Conservation (phyloP, 2,888 invertebrate genomes). For the Pherbina coryleti region DNA sequence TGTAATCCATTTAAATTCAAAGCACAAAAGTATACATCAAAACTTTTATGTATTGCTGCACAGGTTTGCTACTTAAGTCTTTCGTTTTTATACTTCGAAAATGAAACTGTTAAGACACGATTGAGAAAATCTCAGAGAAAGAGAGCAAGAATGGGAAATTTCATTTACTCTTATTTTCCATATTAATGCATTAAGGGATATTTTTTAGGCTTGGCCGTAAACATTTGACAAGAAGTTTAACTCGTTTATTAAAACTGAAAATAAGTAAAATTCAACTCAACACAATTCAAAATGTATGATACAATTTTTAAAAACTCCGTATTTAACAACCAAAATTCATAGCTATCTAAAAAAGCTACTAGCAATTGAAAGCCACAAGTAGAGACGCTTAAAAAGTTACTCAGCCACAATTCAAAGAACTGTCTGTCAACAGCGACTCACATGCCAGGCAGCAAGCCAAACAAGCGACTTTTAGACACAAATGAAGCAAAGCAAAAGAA, state of each 20-base stretch:
- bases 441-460: not conserved
- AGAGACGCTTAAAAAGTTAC: not conserved
- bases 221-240: slow-evolving; percentile 16
- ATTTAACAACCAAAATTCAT: too few species aligned
- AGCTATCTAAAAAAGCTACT: too few species aligned
- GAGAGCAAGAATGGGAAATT: not conserved
- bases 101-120: not conserved
- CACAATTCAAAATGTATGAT: not conserved
- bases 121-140: not conserved
- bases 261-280: not conserved
- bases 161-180: not conserved
- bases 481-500: not conserved
- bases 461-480: not conserved
- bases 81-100: slow-evolving; percentile 24
- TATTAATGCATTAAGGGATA: not conserved
- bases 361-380: too few species aligned
- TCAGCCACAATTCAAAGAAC: not conserved
- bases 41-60: not conserved
- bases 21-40: slow-evolving; percentile 6
- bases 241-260: not conserved
- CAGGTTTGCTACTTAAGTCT: slow-evolving; percentile 39
- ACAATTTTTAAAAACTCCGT: not conserved
- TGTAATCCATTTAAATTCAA: not conserved
- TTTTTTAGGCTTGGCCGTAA: slow-evolving; percentile 6
- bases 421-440: not conserved